These are phyloP conservation scores for Meleagris gallopavo DNA, from an alignment of 2,113 vertebrate species.

Conservation along the genomic window DNA sequence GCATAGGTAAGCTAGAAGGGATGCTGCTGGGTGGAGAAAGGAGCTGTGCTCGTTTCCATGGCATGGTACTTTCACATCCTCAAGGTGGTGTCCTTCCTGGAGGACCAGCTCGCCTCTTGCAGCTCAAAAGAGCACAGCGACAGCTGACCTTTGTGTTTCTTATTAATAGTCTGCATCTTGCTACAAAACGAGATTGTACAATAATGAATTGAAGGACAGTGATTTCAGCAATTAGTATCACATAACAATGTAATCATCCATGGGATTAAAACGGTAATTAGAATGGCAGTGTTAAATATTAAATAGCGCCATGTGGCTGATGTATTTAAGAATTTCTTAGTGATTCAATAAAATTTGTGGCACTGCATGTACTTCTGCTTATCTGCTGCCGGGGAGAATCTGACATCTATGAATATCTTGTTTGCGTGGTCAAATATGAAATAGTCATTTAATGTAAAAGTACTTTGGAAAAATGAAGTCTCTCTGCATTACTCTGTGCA, in stretches of 20 bases:
- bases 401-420: not conserved
- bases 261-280: not conserved
- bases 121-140: not conserved
- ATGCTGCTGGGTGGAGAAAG: not conserved
- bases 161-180: not conserved
- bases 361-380: not conserved
- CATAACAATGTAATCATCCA: not conserved
- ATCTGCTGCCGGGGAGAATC: not conserved
- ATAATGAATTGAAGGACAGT: not conserved
- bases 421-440: not conserved
- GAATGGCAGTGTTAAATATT: slow-evolving; percentile 26
- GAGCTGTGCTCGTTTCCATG: not conserved
- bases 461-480: not conserved
- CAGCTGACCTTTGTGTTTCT: not conserved
- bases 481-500: not conserved
- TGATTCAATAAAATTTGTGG: slow-evolving; percentile 36
- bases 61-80: not conserved
- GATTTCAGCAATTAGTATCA: not conserved
- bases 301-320: slow-evolving; percentile 1
- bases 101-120: not conserved
- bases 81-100: not conserved
- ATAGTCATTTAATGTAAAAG: not conserved
- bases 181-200: slow-evolving; percentile 2
- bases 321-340: slow-evolving; percentile 23
- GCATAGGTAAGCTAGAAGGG: not conserved